Base-by-base conservation (phyloP, 1,140 invertebrate species). In the Condylostylus longicornis region DNA sequence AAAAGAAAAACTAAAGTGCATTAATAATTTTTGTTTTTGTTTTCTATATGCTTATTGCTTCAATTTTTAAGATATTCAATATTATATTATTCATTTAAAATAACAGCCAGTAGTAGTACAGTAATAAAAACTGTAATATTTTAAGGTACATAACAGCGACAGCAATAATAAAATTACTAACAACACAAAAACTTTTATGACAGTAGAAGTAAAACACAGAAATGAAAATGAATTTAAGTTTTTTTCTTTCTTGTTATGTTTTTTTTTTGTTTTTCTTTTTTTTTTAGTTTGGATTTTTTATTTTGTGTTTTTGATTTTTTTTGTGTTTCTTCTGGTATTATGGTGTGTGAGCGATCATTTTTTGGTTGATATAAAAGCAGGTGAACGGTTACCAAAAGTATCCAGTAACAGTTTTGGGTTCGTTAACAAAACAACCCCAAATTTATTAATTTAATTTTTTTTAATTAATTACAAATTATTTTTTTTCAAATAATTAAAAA, bases 401-500 rank as follows among this genome's bases (percentile, higher is more conserved):
- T 32, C 30, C 30, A 32, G 30, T 32, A 32, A 10, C 12, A 9
- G 10, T 32, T 15, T 18, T 32, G 30, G 30, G 30, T 32, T 32
- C 17, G 30, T 32, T 32, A 15, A 15, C n/a, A 14, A 13, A 32
- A 15, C 30, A 12, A 15, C 12, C 30, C 30, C 30, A 25, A 25
- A 25, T 8, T 8, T 25, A 25, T 32, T 18, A 32, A 27, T n/a
- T 27, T 27, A 4, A 27, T 10, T 27, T 27, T 23, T 27, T 27
- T n/a, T 10, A n/a, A n/a, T 27, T 27, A 27, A 27, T 27, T 27
- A n/a, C 14, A 27, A 27, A 27, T n/a, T 13, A 27, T 13, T 27
- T 38, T 14, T n/a, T 18, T 18, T 18, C 30, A 18, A 37, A 4
- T 32, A 18, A 32, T 32, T 33, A 18, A 43, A 43, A 39, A 43